phyloP scores from a whole-genome alignment of 2,888 invertebrate genomes.

The Platycheirus rosarum region DNA sequence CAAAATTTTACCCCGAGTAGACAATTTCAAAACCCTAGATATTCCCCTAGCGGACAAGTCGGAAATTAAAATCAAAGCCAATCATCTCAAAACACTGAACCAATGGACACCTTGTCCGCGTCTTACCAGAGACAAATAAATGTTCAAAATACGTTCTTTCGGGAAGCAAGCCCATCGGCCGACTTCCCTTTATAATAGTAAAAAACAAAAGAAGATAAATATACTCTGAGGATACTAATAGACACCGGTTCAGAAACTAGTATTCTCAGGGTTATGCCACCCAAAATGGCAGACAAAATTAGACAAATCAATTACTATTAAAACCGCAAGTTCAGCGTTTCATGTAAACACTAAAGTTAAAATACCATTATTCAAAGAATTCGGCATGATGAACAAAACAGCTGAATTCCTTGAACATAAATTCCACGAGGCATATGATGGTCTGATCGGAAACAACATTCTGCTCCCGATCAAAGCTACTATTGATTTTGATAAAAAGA shows the following conservation, averaged over 20 bases:
- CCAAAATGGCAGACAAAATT: conserved; percentile 42
- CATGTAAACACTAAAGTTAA: conserved; percentile 26
- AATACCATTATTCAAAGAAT: conserved; percentile 56
- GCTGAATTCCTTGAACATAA: conserved; percentile 36
- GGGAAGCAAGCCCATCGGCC: not conserved
- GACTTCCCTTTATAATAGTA: conserved; percentile 53
- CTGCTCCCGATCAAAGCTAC: not conserved
- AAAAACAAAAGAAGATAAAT: conserved; percentile 39
- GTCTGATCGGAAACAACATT: conserved; percentile 53
- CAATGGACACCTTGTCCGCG: conserved; percentile 31
- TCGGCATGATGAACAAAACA: conserved; percentile 26
- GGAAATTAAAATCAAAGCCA: not conserved
- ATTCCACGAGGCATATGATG: conserved; percentile 35
- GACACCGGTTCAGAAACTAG: conserved; percentile 55
- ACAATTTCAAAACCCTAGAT: too few species aligned
- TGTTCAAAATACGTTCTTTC: conserved; percentile 20
- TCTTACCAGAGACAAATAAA: not conserved
- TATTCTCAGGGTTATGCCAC: conserved; percentile 23
- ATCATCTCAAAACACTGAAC: not conserved
- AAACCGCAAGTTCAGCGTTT: conserved; percentile 28
- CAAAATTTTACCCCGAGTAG: too few species aligned
- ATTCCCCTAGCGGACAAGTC: not conserved
- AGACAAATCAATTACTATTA: conserved; percentile 9
- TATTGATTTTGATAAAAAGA: conserved; percentile 27
- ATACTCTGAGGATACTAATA: conserved; percentile 34